These are phyloP conservation scores for Pollenia angustigena DNA, from an alignment of 2,888 invertebrate species.

Conservation along the genomic window DNA sequence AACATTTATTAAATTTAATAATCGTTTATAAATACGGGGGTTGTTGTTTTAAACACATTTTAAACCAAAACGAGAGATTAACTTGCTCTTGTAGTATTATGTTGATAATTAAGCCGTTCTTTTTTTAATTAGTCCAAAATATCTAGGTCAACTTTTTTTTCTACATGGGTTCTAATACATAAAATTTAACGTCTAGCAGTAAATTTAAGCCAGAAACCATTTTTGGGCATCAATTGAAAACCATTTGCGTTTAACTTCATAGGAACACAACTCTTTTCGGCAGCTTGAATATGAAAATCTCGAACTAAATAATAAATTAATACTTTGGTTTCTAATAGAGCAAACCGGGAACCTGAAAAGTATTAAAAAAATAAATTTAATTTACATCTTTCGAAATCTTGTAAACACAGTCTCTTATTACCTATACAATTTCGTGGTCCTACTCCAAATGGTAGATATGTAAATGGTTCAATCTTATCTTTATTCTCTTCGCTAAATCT, in stretches of 20 bases:
- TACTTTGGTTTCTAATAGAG: conserved; percentile 82
- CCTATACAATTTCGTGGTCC: conserved; percentile 88
- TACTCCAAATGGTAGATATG: conserved; percentile 86
- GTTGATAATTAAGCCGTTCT: too few species aligned
- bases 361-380: neutral
- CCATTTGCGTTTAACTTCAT: conserved; percentile 76
- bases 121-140: too few species aligned
- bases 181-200: conserved; percentile 69
- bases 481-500: conserved; percentile 86
- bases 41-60: too few species aligned
- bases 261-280: conserved; percentile 79
- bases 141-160: too few species aligned
- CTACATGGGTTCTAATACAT: too few species aligned
- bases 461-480: conserved; percentile 83
- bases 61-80: too few species aligned
- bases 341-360: conserved; percentile 81
- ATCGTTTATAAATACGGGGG: too few species aligned
- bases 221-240: conserved; percentile 79
- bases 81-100: too few species aligned
- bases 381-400: neutral
- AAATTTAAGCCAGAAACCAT: conserved; percentile 82
- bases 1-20: too few species aligned
- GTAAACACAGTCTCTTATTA: conserved; percentile 54
- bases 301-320: conserved; percentile 80
- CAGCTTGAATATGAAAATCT: conserved; percentile 78